phyloP scores from a whole-genome alignment of 2,888 invertebrate genomes.

The Heliothis peltigera region DNA sequence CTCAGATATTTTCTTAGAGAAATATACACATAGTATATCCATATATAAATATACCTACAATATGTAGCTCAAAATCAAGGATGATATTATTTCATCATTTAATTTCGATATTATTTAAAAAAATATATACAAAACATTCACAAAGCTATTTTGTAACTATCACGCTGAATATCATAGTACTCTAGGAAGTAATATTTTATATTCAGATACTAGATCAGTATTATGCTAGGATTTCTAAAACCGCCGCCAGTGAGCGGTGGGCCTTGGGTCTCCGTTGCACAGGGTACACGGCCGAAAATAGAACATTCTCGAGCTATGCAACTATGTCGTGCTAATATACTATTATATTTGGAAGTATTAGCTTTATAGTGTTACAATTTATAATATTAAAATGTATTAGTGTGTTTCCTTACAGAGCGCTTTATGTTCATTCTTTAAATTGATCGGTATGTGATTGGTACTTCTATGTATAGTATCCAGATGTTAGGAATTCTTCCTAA shows the following conservation, averaged over 20 bases:
- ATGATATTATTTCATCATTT: too few relatives aligned
- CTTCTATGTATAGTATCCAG: not conserved
- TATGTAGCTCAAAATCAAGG: too few relatives aligned
- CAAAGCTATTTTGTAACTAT: conserved; percentile 13
- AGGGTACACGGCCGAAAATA: conserved; percentile 63
- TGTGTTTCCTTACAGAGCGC: conserved; percentile 11
- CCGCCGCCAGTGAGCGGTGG: conserved; percentile 70
- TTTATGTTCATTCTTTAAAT: conserved; percentile 1
- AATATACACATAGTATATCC: too few relatives aligned
- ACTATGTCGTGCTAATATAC: conserved; percentile 14
- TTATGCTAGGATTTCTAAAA: conserved; percentile 55
- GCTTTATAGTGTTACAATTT: conserved; percentile 9
- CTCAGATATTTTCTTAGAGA: too few relatives aligned
- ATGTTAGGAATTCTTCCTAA: too few relatives aligned
- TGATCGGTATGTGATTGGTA: not conserved
- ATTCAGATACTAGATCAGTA: conserved; percentile 12
- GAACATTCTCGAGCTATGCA: conserved; percentile 55
- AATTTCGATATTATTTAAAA: too few relatives aligned
- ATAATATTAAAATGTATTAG: conserved; percentile 13
- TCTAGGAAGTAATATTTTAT: conserved; percentile 37
- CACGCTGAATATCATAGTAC: not conserved
- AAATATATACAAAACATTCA: conserved; percentile 10
- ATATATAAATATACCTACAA: too few relatives aligned
- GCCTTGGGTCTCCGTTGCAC: conserved; percentile 66
- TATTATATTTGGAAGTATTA: conserved; percentile 28